Base-by-base conservation (phyloP, 2,888 invertebrate species). In the Callyntrura sp. region DNA sequence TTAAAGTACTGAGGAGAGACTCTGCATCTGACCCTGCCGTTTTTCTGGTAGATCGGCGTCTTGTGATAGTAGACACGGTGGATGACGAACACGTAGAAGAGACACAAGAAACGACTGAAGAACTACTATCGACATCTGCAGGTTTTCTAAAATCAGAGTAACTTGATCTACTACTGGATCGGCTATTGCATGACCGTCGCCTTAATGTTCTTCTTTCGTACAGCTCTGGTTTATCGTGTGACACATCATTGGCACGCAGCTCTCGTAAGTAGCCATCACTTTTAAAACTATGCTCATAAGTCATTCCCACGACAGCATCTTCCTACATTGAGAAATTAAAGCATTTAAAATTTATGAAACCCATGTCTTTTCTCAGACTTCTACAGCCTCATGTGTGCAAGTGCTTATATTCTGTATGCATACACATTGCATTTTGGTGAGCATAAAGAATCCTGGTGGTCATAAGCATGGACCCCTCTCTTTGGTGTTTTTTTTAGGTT, bases 1-100 rank as follows among this genome's bases (percentile, higher is more conserved):
- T 90, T 62, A 92, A 76, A 12, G 88, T 86, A 65, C 92, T 92
- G 8, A 92, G 73, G 5, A 92, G 68, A n/a, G 91, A 91, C 17
- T 91, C 92, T 23, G 91, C 92, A 65, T 92, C 92, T 0, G 92
- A 92, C n/a, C 89, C 90, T 1, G 86, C 79, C n/a, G 70, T 60
- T 14, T 86, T 88, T n/a, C 78, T 70, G 0, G 28, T 35, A 0
- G 88, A 73, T 2, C 65, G 76, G 9, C 78, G 17, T 51, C 85
- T n/a, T 48, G 85, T 85, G 8, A 70, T 84, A 0, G 55, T 73
- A 11, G 76, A 79, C n/a, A 76, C 57, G 14, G 85, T 88, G 23
- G 88, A 90, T 6, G 91, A 82, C 14, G 91, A 91, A 17, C 79
- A 83, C 25, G 85, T 79, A 0, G 91, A 91, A 1, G 85, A 85